Conservation (phyloP, 1,140 invertebrate genomes). For the Drosophila tani region DNA sequence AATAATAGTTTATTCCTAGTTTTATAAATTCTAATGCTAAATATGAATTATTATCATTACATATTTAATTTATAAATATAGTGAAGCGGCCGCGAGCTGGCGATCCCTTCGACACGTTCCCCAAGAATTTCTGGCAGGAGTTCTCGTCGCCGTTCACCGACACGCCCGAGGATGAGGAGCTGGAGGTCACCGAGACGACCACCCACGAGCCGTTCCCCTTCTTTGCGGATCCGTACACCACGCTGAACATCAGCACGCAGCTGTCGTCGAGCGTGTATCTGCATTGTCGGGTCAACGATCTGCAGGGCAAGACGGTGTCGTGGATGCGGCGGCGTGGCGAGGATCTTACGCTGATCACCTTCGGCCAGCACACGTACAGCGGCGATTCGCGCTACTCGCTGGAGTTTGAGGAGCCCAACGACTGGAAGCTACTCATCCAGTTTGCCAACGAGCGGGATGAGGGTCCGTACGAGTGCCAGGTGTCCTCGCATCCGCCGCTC, state of each 20-base stretch:
- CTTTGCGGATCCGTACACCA: conserved; percentile 87
- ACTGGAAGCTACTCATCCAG: conserved; percentile 91
- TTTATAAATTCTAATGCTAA: too few species aligned
- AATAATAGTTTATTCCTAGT: too few species aligned
- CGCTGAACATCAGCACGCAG: conserved; percentile 89
- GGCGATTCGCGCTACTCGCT: conserved; percentile 91
- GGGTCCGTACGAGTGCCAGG: conserved; percentile 92
- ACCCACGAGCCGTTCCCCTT: conserved; percentile 88
- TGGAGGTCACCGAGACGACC: conserved; percentile 84
- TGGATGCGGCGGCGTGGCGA: conserved; percentile 91
- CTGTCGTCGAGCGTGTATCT: conserved; percentile 88
- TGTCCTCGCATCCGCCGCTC: conserved; percentile 91
- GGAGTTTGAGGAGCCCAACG: conserved; percentile 90
- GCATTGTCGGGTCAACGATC: conserved; percentile 90
- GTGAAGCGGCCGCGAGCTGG: conserved; percentile 83
- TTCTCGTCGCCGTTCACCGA: conserved; percentile 88
- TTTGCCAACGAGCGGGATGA: conserved; percentile 91
- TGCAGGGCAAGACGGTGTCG: conserved; percentile 92
- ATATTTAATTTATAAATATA: conserved; percentile 17
- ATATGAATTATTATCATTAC: too few species aligned
- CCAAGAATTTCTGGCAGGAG: conserved; percentile 87
- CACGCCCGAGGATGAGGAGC: conserved; percentile 82
- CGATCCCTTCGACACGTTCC: conserved; percentile 85
- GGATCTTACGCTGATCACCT: conserved; percentile 91
- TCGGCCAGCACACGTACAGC: conserved; percentile 91